phyloP scores from a whole-genome alignment of 2,113 vertebrate species.

The Pycnonotus jocosus region DNA sequence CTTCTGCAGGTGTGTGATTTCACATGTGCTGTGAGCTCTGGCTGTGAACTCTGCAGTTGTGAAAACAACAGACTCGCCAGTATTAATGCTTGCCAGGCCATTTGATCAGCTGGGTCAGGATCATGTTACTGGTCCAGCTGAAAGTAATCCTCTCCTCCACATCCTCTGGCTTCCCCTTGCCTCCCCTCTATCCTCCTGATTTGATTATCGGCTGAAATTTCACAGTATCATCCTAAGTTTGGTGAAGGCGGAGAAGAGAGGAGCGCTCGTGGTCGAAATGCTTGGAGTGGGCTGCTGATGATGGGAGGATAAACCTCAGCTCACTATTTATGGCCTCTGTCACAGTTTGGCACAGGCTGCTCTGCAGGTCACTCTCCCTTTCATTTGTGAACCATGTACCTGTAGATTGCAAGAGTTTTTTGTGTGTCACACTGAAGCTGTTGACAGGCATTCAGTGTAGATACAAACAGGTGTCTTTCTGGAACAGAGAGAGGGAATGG shows the following conservation, averaged over 20 bases:
- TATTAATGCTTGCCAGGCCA: background rate
- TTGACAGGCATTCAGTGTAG: background rate
- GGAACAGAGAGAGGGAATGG: background rate
- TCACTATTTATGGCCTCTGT: background rate
- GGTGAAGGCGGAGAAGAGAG: background rate
- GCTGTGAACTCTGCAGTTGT: background rate
- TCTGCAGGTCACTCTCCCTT: background rate
- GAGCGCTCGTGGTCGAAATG: fast-evolving
- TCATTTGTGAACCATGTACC: background rate
- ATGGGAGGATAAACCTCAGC: background rate
- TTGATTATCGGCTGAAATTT: background rate
- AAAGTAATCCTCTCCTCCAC: background rate
- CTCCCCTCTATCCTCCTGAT: background rate
- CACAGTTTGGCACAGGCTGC: background rate
- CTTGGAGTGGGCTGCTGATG: fast-evolving
- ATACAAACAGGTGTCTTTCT: background rate
- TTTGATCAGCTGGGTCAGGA: background rate
- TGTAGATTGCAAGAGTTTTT: background rate
- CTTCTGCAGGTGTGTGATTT: background rate
- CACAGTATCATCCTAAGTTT: background rate
- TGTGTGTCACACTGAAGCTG: background rate
- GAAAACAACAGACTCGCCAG: background rate
- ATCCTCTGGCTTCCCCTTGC: background rate
- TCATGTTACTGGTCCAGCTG: background rate
- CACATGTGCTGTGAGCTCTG: background rate